phyloP scores from a whole-genome alignment of 2,888 invertebrate species.

The Cremastinae sp. region DNA sequence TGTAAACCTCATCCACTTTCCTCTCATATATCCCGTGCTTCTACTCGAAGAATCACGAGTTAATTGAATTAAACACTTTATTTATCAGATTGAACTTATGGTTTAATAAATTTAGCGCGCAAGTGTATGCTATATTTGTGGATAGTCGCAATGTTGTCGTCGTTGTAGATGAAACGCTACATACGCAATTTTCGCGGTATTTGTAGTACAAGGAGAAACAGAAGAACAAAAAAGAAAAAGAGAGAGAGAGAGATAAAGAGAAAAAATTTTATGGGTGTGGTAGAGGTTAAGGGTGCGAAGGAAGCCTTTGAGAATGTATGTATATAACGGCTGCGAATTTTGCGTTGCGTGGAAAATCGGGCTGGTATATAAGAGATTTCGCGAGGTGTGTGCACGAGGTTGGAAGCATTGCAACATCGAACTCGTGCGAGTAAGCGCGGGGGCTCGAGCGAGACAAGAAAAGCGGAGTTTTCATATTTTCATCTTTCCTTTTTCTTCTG shows the following conservation, averaged over 20 bases:
- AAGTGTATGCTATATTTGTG: not conserved
- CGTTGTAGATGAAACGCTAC: conserved; percentile 28
- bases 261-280: conserved; percentile 38
- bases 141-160: not conserved
- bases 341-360: conserved; percentile 11
- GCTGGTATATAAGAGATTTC: not conserved
- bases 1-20: too few relatives aligned
- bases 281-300: conserved; percentile 52
- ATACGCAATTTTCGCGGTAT: not conserved
- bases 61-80: too few relatives aligned
- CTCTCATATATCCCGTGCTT: too few relatives aligned
- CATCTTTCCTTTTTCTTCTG: conserved; percentile 22
- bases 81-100: too few relatives aligned
- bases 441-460: conserved; percentile 25
- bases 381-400: not conserved
- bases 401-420: conserved; percentile 28
- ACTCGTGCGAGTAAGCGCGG: not conserved
- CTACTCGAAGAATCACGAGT: too few relatives aligned
- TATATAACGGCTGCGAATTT: conserved; percentile 27
- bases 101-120: conserved; percentile 23
- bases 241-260: conserved; percentile 8
- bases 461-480: conserved; percentile 57
- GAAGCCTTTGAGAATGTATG: conserved; percentile 47
- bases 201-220: not conserved
- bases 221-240: conserved; percentile 11